Base-by-base conservation (phyloP, 2,797 vertebrate species). In the Rousettus madagascariensis region DNA sequence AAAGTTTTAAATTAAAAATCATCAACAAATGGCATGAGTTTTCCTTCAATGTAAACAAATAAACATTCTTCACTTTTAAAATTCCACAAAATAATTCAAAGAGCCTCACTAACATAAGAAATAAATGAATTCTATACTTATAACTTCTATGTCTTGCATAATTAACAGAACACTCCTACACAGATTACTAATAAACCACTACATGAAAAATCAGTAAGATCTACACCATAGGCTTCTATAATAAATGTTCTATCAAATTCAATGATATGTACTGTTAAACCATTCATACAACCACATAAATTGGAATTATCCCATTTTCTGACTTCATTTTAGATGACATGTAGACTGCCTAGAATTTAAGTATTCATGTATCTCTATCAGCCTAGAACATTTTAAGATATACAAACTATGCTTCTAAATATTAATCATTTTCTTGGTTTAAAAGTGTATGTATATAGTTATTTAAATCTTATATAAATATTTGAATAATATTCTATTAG, bases 401-500 rank as follows among this genome's bases (percentile, higher is more conserved):
- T 38, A 28, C 36, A 9, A 68, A 63, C 10, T 59, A 30, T 51
- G 28, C 3, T 86, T 89, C 41, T 74, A 90, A 78, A 33, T 15
- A 86, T 11, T 7, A 90, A 93, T 61, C 36, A n/a, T 38, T 88
- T 93, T 30, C 43, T 86, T 94, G n/a, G 13, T 36, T 91, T 66
- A 26, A 66, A 94, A 71, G 4, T 75, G 4, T 63, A 55, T 84
- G 85, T 13, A 65, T 20, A 57, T 12, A 1, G 8, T 49, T 68
- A 90, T 78, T 20, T 92, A 19, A 71, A 93, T 84, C 72, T 88
- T 69, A 43, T 63, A 30, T n/a, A 16, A 46, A 9, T 65, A 91
- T 82, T 10, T 92, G 57, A 88, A 75, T n/a, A 57, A 41, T 43
- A 69, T 22, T 86, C 41, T 89, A 55, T 65, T 59, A 77, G 49